phyloP scores from a whole-genome alignment of 2,888 invertebrate genomes.

The Lasioglossum vierecki region DNA sequence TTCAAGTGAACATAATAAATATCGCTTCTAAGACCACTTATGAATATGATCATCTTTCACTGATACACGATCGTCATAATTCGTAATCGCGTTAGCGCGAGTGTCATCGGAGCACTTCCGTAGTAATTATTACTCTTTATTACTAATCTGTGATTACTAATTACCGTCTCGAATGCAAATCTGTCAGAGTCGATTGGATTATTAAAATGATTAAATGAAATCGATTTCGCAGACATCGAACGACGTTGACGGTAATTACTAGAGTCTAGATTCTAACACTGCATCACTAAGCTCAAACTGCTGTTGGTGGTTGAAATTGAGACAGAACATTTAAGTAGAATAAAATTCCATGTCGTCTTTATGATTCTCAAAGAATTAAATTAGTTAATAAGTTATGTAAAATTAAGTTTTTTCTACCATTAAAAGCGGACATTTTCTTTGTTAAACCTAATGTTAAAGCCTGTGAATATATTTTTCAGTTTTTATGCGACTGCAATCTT shows the following conservation, averaged over 20 bases:
- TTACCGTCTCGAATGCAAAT: background rate
- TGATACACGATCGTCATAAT: background rate
- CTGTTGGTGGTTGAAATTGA: no score
- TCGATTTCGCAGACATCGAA: background rate
- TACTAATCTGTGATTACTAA: background rate
- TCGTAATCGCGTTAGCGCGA: background rate
- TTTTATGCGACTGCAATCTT: no score
- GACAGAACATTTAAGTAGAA: no score
- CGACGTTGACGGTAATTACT: background rate
- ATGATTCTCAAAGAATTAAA: no score
- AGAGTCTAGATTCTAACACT: no score
- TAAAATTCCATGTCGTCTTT: no score
- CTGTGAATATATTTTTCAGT: no score
- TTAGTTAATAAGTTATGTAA: no score
- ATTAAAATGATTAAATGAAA: background rate
- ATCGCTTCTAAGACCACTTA: background rate
- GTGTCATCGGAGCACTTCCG: background rate
- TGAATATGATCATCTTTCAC: background rate
- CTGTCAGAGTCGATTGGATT: background rate
- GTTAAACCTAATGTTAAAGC: no score
- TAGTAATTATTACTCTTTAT: background rate
- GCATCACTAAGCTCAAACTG: no score
- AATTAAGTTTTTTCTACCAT: no score
- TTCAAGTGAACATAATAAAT: background rate
- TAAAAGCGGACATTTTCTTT: no score